Conservation (phyloP, 2,797 vertebrate genomes). For the Diplodus sargus region DNA sequence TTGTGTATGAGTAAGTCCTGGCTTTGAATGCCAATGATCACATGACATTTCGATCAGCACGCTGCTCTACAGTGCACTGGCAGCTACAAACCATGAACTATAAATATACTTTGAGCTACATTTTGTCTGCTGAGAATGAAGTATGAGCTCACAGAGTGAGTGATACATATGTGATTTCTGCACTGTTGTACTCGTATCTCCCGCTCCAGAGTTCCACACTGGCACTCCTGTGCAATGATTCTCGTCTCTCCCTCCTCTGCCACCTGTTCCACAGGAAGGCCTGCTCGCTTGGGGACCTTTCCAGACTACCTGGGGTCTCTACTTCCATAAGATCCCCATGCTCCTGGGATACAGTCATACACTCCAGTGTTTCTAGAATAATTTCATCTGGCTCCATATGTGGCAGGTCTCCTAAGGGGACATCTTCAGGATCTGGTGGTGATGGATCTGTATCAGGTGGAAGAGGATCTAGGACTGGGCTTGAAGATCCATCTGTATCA, state of each 20-base stretch:
- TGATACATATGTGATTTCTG: slow-evolving; percentile 88
- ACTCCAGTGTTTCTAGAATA: slow-evolving; percentile 59
- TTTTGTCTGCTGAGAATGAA: slow-evolving; percentile 78
- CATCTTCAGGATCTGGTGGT: slow-evolving; percentile 49
- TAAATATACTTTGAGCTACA: slow-evolving; percentile 74
- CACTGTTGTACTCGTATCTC: slow-evolving; percentile 86
- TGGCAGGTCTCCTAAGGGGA: slow-evolving; percentile 53
- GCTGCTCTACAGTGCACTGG: slow-evolving; percentile 40
- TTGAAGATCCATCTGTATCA: slow-evolving; percentile 47
- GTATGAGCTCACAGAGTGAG: slow-evolving; percentile 82
- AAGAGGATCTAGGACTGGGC: slow-evolving; percentile 50
- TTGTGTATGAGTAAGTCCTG: slow-evolving; percentile 52
- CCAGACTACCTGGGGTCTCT: slow-evolving; percentile 55
- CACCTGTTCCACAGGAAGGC: slow-evolving; percentile 85
- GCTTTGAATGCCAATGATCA: slow-evolving; percentile 45
- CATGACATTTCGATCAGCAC: slow-evolving; percentile 44
- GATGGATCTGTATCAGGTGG: slow-evolving; percentile 46
- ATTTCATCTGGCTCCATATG: slow-evolving; percentile 63
- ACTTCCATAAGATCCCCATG: slow-evolving; percentile 53
- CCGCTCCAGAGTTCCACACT: slow-evolving; percentile 87
- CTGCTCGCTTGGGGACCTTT: slow-evolving; percentile 68
- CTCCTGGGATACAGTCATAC: slow-evolving; percentile 61
- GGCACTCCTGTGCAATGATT: slow-evolving; percentile 78
- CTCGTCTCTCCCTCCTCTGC: slow-evolving; percentile 76
- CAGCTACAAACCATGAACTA: slow-evolving; percentile 62